phyloP scores from a whole-genome alignment of 2,113 vertebrate genomes.

The Istiophorus platypterus region DNA sequence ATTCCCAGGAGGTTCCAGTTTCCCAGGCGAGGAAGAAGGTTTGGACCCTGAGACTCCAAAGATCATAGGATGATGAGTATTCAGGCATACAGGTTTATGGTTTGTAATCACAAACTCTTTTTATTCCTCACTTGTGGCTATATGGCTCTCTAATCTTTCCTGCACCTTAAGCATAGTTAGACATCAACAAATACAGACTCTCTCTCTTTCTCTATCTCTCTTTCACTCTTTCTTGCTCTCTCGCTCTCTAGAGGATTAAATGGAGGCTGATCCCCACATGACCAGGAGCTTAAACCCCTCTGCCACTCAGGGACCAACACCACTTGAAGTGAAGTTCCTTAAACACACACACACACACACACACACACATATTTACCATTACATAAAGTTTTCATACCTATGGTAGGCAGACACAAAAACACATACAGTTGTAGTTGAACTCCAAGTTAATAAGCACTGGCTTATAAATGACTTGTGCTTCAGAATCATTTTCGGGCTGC shows the following conservation, averaged over 20 bases:
- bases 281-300: slow-evolving; percentile 73
- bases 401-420: neutral
- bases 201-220: slow-evolving; percentile 31
- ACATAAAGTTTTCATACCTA: neutral
- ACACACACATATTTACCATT: slow-evolving; percentile 1
- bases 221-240: slow-evolving; percentile 32
- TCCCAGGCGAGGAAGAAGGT: neutral
- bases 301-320: slow-evolving; percentile 70
- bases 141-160: slow-evolving; percentile 8
- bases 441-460: neutral
- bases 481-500: too few relatives aligned
- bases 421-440: neutral
- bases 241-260: slow-evolving; percentile 72
- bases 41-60: neutral
- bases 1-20: neutral
- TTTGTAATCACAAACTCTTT: neutral
- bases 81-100: neutral
- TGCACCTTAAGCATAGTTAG: slow-evolving; percentile 20
- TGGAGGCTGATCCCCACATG: slow-evolving; percentile 83
- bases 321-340: slow-evolving; percentile 25
- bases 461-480: too few relatives aligned
- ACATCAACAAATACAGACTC: slow-evolving; percentile 43
- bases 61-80: neutral
- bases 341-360: neutral
- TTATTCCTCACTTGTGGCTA: slow-evolving; percentile 4